Evolutionary conservation across 2,888 invertebrate genomes (phyloP).

Genomic region (Eueremaeus valkanovi): DNA sequence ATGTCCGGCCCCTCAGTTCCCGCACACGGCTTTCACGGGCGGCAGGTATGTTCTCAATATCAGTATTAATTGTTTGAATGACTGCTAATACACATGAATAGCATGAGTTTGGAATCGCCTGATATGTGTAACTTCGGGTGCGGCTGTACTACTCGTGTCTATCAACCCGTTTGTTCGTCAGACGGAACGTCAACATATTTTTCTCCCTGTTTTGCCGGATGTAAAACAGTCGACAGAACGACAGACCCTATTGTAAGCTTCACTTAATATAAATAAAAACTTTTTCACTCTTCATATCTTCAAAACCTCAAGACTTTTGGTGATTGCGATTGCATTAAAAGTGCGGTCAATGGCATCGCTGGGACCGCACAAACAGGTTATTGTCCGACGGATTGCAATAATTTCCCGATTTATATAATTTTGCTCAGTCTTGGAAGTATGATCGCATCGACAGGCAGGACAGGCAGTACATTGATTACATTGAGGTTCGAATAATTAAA

Average conservation of each 20-base stretch:
- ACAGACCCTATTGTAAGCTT: conserved; percentile 27
- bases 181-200: conserved; percentile 58
- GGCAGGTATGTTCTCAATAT: background rate
- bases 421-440: conserved; percentile 57
- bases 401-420: conserved; percentile 51
- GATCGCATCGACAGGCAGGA: conserved; percentile 63
- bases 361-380: conserved; percentile 51
- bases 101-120: conserved; percentile 12
- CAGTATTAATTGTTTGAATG: background rate
- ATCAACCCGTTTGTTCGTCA: conserved; percentile 46
- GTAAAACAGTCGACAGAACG: conserved; percentile 45
- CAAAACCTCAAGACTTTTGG: conserved; percentile 42
- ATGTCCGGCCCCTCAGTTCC: conserved; percentile 47
- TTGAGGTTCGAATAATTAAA: conserved; percentile 55
- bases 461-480: conserved; percentile 64
- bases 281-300: background rate
- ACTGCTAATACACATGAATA: conserved; percentile 4
- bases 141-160: conserved; percentile 45
- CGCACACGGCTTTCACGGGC: background rate
- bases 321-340: conserved; percentile 31
- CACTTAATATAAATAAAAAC: background rate
- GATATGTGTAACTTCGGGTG: conserved; percentile 44
- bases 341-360: background rate
- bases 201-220: conserved; percentile 71
- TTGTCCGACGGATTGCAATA: conserved; percentile 60